Base-by-base conservation (phyloP, 2,888 invertebrate genomes). In the Lymantria monacha region DNA sequence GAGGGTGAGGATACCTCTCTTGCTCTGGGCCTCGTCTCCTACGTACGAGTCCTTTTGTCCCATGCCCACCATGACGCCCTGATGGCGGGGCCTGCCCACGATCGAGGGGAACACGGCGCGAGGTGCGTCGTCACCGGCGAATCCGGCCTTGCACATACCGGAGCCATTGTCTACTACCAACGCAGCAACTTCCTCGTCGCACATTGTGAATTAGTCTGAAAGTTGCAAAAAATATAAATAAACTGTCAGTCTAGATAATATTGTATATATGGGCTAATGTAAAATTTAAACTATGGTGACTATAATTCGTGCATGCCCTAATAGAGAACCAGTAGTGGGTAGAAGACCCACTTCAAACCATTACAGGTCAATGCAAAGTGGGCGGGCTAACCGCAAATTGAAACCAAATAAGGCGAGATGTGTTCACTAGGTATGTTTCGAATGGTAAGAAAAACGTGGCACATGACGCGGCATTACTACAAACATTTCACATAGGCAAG, bases 101-200 rank as follows among this genome's bases (percentile, higher is more conserved):
- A 98, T 98, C 57, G 97, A 97, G 69, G 98, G 98, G 93, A 98
- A 98, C 72, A 97, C 97, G 83, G 98, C 97, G 78, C 97, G 94
- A 58, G 98, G 98, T 46, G 97, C 97, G 85, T 98, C 97, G 91
- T 98, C 97, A 72, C 98, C 98, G 77, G 98, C 97, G 88, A 98
- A 98, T 71, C 98, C 98, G 89, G 98, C 98, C 88, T 98, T 98
- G 95, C 97, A 97, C 97, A 98, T 97, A 86, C 97, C 98, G 94
- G 97, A 97, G 79, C 98, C 98, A 96, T 98, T 98, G 95, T 98
- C 98, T 82, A 97, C 97, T 85, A 97, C 97, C 92, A 97, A 94
- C 87, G 97, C 97, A 91, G 96, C 96, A 92, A 97, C 96, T 94
- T 97, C 96, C 91, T 96, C 87, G 87, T 88, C 87, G 79, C 87